These are phyloP conservation scores for Toxonevra muliebris DNA, from an alignment of 2,888 invertebrate species.

Conservation along the genomic window DNA sequence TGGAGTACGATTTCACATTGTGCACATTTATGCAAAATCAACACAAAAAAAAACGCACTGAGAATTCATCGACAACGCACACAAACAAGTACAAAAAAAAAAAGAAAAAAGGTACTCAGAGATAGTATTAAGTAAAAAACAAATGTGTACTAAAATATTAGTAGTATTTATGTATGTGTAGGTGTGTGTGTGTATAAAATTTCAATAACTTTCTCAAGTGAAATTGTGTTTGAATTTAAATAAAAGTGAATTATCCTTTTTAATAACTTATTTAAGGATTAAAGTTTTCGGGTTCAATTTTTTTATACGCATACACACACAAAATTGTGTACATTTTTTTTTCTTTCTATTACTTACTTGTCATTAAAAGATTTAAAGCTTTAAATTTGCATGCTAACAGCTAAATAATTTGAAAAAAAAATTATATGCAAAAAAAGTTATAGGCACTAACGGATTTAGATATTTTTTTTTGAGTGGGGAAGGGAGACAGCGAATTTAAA, in stretches of 20 bases:
- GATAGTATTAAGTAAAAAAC: conserved; percentile 13
- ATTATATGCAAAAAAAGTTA: no score
- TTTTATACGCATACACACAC: conserved; percentile 1
- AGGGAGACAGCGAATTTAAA: no score
- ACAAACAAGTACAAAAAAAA: conserved; percentile 1
- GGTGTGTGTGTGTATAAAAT: neutral
- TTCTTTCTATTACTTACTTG: neutral
- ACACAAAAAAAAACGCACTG: neutral
- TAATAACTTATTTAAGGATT: conserved; percentile 1
- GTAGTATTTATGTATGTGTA: neutral
- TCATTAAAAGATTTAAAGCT: neutral
- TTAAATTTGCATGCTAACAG: neutral
- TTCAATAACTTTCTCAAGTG: conserved; percentile 21
- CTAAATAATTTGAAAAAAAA: no score
- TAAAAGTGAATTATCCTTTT: conserved; percentile 9
- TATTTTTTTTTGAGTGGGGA: no score
- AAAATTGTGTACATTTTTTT: neutral
- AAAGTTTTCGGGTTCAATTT: conserved; percentile 9
- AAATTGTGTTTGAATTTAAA: conserved; percentile 21
- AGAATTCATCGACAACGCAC: neutral
- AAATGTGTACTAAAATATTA: neutral
- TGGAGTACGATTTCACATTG: no score
- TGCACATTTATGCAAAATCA: no score
- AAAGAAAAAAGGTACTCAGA: neutral
- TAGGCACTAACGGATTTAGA: no score